phyloP scores from a whole-genome alignment of 2,888 invertebrate genomes.

The Salticus scenicus region DNA sequence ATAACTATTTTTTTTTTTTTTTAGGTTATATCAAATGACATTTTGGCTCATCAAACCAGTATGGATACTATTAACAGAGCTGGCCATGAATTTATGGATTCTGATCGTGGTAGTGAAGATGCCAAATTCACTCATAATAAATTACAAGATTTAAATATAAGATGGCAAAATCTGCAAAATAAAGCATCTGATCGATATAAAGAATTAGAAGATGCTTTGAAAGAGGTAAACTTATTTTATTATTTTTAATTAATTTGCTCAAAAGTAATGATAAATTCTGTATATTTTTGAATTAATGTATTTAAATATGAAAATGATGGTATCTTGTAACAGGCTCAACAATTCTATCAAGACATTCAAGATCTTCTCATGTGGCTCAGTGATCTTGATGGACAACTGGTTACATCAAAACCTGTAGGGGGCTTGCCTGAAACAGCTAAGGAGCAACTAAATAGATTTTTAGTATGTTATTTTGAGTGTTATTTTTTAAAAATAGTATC shows the following conservation, averaged over 20 bases:
- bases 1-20: too few species aligned
- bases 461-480: conserved; percentile 78
- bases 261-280: too few species aligned
- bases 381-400: conserved; percentile 94
- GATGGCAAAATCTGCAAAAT: conserved; percentile 92
- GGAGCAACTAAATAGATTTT: conserved; percentile 96
- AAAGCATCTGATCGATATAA: conserved; percentile 88
- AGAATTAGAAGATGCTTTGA: conserved; percentile 91
- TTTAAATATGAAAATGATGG: background rate
- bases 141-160: conserved; percentile 88
- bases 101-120: conserved; percentile 85
- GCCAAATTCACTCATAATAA: conserved; percentile 93
- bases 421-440: conserved; percentile 98
- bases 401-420: conserved; percentile 96
- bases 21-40: conserved; percentile 82
- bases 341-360: conserved; percentile 94
- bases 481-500: background rate
- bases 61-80: conserved; percentile 97
- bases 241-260: conserved; percentile 4
- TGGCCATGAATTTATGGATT: conserved; percentile 91
- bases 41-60: conserved; percentile 95
- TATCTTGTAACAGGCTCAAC: conserved; percentile 85
- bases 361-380: conserved; percentile 94
- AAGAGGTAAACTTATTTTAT: conserved; percentile 67
- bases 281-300: background rate